phyloP scores from a whole-genome alignment of 2,797 vertebrate genomes.

The Sparus aurata region DNA sequence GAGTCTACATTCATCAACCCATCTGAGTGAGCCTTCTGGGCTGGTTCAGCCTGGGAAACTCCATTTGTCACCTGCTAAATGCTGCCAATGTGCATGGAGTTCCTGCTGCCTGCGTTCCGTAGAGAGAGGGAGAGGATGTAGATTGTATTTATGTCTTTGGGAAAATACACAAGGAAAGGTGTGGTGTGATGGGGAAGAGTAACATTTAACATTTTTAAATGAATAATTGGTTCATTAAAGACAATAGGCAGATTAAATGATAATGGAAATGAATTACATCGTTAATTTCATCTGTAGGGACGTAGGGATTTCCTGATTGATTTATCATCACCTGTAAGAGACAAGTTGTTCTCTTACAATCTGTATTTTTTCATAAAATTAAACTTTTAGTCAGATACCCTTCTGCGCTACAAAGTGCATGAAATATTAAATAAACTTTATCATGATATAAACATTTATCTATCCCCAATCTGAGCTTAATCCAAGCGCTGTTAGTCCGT shows the following conservation, averaged over 20 bases:
- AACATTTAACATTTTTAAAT: not conserved
- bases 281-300: not conserved
- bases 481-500: conserved; percentile 17
- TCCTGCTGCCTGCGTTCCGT: conserved; percentile 82
- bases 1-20: conserved; percentile 94
- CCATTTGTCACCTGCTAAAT: conserved; percentile 98
- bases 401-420: not conserved
- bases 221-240: not conserved
- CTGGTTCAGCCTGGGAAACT: conserved; percentile 89
- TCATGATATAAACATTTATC: conserved; percentile 19
- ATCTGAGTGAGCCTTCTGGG: conserved; percentile 91
- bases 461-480: conserved; percentile 12
- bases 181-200: conserved; percentile 6
- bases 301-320: not conserved
- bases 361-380: not conserved
- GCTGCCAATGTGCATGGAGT: conserved; percentile 90
- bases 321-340: not conserved
- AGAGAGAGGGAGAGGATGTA: conserved; percentile 87
- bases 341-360: too few relatives aligned
- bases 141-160: conserved; percentile 70
- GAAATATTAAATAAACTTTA: conserved; percentile 32
- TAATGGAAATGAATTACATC: not conserved
- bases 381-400: conserved; percentile 5
- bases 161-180: conserved; percentile 44
- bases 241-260: not conserved